Evolutionary conservation across 2,797 vertebrate genomes (phyloP), one percentile per base, ranked within the genome.

Genomic region (Otolemur crassicaudatus): DNA sequence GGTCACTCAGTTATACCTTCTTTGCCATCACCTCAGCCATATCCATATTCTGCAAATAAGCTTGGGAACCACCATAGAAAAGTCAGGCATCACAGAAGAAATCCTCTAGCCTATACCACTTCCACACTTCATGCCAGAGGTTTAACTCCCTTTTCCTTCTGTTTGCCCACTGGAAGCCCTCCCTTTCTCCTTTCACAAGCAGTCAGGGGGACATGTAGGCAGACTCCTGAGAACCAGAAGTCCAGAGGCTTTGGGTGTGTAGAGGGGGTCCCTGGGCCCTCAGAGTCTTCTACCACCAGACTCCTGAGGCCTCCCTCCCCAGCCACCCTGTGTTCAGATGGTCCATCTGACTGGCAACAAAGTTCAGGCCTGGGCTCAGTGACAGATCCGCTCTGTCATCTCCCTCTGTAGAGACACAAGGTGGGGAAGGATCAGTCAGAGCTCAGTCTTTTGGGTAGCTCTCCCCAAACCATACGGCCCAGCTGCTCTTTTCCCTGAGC

Each of bases 331-430:
- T 81, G 43, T 92, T 90, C 53, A 77, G 90, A 96, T 58, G 77
- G 73, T 0, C 0, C 84, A 91, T 73, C 69, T 87, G 81, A 96
- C 0, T 7, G 69, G 91, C 87, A 88, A 79, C 63, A 88, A 82
- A 29, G 58, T 96, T 73, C 84, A 90, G 90, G 95, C 65, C 73
- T 70, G 75, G 34, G 77, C 83, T 99, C 97, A 99, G 96, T 99
- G 99, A 98, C 99, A 99, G 98, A 99, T 99, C 93, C 99, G 99
- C 98, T 99, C 99, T 82, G 99, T 99, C 99, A 99, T 99, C 98
- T 99, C 99, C 98, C 98, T 99, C 99, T 99, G 99, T 94, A 94
- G 97, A 97, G 96, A 98, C 94, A 98, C n/a, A 97, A 97, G 95
- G 96, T 81, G 56, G 91, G 37, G 92, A 91, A 80, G 77, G n/a